Evolutionary conservation across 2,888 invertebrate species (phyloP), one percentile per base, ranked within the genome.

Genomic region (Ectemnius cavifrons): DNA sequence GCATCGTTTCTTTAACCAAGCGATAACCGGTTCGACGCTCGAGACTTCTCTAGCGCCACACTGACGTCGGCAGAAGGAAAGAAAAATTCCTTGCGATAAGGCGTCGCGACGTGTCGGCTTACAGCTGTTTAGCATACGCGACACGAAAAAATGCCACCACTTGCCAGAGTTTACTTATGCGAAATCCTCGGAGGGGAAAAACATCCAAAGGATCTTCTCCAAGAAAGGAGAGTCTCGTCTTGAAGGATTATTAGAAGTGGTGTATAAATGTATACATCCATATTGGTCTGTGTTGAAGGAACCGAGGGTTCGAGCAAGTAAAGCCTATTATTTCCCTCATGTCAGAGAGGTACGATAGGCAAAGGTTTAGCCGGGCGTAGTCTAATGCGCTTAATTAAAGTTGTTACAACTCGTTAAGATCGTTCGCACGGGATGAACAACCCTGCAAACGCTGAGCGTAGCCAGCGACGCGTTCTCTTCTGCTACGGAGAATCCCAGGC

Each of bases 361-460:
- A 84, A 84, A 84, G 86, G 88, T 87, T 82, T 78, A 76, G 80
- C 78, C 80, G 75, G 37, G 80, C 77, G 82, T 73, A 80, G 78
- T 84, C 82, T 89, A 89, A 90, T 87, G 84, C 84, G 86, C 87
- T 89, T 88, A 89, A 90, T 90, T 90, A 88, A 89, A 90, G 87
- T 90, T 88, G 87, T 90, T 90, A 89, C 87, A 88, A 89, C 89
- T 90, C 86, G 90, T 90, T 90, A 89, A 90, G 88, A 89, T 87
- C 81, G 85, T 88, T 89, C 87, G 84, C 87, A 84, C 87, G 89
- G 86, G 87, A 88, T 88, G 87, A 86, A 88, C 87, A 88, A 86
- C 87, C 87, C 85, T 79, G 76, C 82, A 77, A 83, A 81, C 77
- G 64, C n/a, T 52, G 1, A 14, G 5, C 4, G 52, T 0, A 37